Evolutionary conservation across 2,113 vertebrate species (phyloP), one percentile per base, ranked within the genome.

Genomic region (Coturnix japonica): DNA sequence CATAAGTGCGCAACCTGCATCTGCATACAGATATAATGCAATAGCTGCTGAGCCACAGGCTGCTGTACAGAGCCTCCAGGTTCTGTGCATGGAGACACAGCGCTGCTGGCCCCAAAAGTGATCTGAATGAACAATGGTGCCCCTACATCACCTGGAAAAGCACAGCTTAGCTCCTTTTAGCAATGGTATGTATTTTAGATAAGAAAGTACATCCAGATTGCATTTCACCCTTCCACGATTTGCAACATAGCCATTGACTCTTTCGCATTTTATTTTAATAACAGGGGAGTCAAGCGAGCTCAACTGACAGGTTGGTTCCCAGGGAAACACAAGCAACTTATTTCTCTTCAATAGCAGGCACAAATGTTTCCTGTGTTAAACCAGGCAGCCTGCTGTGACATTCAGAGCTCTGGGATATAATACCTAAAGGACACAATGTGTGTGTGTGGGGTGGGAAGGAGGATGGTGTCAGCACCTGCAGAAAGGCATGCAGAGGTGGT

Each of bases 281-380:
- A 72, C 82, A 84, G 66, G 73, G 75, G 81, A 94, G 69, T 81
- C 72, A 28, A 85, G 70, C 5, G 56, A 89, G 56, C 81, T 83
- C 7, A 2, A 89, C 2, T 91, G 95, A 92, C 8, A 0, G 75
- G 87, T 89, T 95, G 78, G 95, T 96, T 96, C 96, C 96, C 96
- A 93, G 89, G 96, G 95, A 92, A 96, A 96, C 96, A 64, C 19
- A 41, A 89, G 89, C 89, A 85, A 96, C 91, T 95, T 92, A 77
- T 77, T 96, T 89, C 85, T 95, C 79, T 85, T 82, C 89, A 93
- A 89, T 75, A 93, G 92, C 89, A 92, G 85, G 72, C 81, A 92
- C 43, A 54, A 92, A 87, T 71, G 93, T 81, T 87, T 66, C 91
- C 79, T 93, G 75, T 64, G 92, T 87, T 93, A 77, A 87, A 93